Base-by-base conservation (phyloP, 2,113 vertebrate species). In the Mystacornis crossleyi region DNA sequence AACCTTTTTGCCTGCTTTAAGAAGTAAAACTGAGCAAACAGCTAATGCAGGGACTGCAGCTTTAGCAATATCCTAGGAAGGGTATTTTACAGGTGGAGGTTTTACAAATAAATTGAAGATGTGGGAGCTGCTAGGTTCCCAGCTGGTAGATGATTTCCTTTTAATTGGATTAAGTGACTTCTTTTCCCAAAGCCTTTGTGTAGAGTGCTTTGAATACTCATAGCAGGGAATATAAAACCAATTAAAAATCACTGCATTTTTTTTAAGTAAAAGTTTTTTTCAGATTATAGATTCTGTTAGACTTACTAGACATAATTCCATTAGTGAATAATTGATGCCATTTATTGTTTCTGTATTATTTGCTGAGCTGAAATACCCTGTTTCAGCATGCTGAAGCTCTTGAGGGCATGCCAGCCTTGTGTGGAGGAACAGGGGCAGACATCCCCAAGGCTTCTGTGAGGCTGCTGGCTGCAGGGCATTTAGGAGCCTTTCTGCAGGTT, bases 241-340 rank as follows among this genome's bases (percentile, higher is more conserved):
- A 93, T 94, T 90, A 24, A 93, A 86, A 74, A 92, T 57, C 21
- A 67, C 25, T 51, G 60, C 48, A 36, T 66, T 81, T 92, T 81
- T 92, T 86, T 96, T 48, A 94, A 95, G 91, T 31, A 86, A 58
- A 81, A 86, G 54, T 54, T 88, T 83, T 83, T 86, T 92, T 88
- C 60, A 96, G 85, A 45, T 80, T 92, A 80, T 64, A 90, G 33
- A 66, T 86, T 91, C 48, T 54, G 21, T 94, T 95, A 96, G 79
- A 93, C 17, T 94, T 82, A 43, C 31, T 51, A 55, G 65, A 55
- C 43, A 3, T 86, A 89, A 94, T 90, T 95, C 89, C 47, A 60
- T 80, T 95, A 81, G 34, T 95, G 71, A 92, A 92, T 88, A 96
- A 90, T 92, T 92, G 28, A 93, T 90, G 55, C 4, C 20, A 19